These are phyloP conservation scores for Lytechinus variegatus DNA, from an alignment of 35 echinoderm and acorn worm genomes.

Conservation along the genomic window DNA sequence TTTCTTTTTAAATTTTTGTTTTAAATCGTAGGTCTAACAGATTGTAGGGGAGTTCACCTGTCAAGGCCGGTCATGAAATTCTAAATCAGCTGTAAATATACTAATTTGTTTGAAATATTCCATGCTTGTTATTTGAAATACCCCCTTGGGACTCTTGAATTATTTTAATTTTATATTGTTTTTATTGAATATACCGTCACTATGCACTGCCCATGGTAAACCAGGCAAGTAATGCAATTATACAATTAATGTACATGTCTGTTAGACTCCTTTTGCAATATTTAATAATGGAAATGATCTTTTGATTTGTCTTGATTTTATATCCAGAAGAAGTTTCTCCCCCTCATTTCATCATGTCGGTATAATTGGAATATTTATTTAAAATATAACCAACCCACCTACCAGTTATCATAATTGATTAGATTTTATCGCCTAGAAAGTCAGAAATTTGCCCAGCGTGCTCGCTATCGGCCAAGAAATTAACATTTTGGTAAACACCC, in stretches of 20 bases:
- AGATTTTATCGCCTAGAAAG: constrained; percentile 24
- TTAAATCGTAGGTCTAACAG: neutral
- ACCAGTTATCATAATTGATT: constrained; percentile 33
- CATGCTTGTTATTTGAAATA: neutral
- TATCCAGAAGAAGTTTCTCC: neutral
- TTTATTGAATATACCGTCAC: neutral
- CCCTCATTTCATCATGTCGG: neutral
- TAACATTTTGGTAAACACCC: constrained; percentile 31
- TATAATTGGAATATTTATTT: constrained; percentile 8
- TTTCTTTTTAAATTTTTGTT: neutral
- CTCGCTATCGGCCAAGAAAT: constrained; percentile 23
- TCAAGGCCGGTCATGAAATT: neutral
- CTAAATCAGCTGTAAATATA: neutral
- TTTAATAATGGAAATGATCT: neutral
- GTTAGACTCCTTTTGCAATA: neutral
- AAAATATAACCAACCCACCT: neutral
- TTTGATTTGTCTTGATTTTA: neutral
- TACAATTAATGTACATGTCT: neutral
- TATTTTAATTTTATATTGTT: neutral
- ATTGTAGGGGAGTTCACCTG: neutral
- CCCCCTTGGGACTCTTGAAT: neutral
- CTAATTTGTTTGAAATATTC: neutral
- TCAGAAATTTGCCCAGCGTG: constrained; percentile 15
- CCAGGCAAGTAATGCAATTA: neutral
- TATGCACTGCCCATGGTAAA: neutral